These are phyloP conservation scores for Eucidaris tribuloides DNA, from an alignment of 35 echinoderm and acorn worm species.

Conservation along the genomic window DNA sequence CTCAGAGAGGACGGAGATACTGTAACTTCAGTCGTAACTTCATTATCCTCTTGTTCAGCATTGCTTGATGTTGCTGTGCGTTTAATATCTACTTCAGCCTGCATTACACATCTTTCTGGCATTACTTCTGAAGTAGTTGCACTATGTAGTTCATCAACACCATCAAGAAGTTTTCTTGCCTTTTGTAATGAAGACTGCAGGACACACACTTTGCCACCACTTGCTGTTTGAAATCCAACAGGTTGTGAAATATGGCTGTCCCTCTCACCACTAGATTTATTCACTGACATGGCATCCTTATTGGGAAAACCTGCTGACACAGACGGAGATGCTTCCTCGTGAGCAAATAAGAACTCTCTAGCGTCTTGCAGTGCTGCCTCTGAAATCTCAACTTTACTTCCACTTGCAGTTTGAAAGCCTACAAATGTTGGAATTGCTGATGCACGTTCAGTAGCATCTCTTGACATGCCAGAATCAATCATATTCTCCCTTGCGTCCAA, in stretches of 20 bases:
- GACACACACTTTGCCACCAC: constrained; percentile 30
- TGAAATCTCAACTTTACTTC: neutral
- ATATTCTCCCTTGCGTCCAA: constrained; percentile 34
- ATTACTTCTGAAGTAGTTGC: neutral
- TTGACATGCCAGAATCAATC: neutral
- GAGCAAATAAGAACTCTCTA: neutral
- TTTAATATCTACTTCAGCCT: too few species aligned
- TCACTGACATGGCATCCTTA: neutral
- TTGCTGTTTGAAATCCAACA: constrained; percentile 62
- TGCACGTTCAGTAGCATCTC: neutral
- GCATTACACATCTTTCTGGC: too few species aligned
- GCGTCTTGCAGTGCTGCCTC: constrained; percentile 1
- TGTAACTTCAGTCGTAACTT: too few species aligned
- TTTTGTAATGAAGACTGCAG: constrained; percentile 35
- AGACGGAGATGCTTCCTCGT: neutral
- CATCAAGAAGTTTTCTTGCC: constrained; percentile 28
- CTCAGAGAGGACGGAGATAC: too few species aligned
- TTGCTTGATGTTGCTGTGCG: too few species aligned
- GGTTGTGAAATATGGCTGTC: neutral
- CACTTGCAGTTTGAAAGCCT: constrained; percentile 20
- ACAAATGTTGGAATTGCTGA: neutral
- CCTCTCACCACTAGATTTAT: neutral
- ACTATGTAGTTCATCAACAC: neutral
- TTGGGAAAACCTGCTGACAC: too few species aligned
- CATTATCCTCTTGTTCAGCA: too few species aligned